A percentile compares a stretch with the other conserved stretches of the same genome.
Conservation (phyloP, 2,888 invertebrate genomes). For the Steromphala cineraria region DNA sequence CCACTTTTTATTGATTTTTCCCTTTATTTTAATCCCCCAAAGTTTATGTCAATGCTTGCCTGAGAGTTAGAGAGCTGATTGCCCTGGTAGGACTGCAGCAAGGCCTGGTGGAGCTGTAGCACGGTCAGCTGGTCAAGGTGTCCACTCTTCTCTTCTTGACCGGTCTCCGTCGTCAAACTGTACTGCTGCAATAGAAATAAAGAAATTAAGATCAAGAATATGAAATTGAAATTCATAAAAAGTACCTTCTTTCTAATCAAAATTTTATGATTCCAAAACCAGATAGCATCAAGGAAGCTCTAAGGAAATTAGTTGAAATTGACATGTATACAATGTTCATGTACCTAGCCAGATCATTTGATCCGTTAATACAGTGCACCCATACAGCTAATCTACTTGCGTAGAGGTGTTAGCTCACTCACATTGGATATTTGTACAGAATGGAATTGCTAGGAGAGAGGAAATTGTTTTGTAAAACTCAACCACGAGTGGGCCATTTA, state of each 20-base stretch:
- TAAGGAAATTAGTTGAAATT: no score
- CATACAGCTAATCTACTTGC: no score
- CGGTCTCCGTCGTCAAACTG: background rate
- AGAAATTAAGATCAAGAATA: no score
- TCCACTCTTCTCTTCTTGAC: background rate
- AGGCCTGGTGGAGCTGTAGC: conserved; percentile 21
- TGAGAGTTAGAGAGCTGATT: background rate
- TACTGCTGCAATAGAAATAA: background rate
- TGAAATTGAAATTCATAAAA: background rate
- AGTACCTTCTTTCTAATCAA: no score
- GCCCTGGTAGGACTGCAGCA: conserved; percentile 21
- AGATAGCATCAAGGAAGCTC: no score
- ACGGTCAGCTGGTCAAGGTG: conserved; percentile 16
- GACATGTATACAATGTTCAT: no score
- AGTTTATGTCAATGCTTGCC: background rate
- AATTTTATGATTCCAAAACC: no score
- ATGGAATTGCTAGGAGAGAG: background rate
- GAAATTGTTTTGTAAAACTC: background rate
- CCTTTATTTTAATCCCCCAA: no score
- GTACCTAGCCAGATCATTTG: no score
- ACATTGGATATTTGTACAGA: background rate
- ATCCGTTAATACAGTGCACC: no score
- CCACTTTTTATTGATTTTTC: no score
- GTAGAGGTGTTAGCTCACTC: no score
- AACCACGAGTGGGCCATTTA: background rate